Evolutionary conservation across 2,113 vertebrate species (phyloP).

Genomic region (Crotalus horridus): DNA sequence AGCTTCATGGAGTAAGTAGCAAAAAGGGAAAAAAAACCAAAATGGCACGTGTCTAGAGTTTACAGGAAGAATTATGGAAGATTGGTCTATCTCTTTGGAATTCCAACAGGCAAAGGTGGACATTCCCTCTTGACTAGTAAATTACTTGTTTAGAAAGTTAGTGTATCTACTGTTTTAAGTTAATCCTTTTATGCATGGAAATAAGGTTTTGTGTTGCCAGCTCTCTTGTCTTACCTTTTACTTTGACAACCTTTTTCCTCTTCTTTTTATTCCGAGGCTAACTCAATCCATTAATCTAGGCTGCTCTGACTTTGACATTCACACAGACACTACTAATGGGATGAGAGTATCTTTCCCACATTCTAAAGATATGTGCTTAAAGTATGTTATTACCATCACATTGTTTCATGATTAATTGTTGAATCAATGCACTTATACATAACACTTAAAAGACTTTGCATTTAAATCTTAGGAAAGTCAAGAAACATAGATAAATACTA

Average conservation of each 20-base stretch:
- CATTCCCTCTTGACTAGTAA: background rate
- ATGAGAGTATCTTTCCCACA: background rate
- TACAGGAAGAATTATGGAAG: background rate
- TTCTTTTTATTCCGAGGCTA: background rate
- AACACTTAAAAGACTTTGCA: background rate
- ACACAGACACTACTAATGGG: background rate
- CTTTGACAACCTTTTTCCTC: background rate
- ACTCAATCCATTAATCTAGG: background rate
- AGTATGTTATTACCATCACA: background rate
- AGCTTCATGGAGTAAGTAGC: background rate
- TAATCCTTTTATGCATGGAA: background rate
- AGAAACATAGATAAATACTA: background rate
- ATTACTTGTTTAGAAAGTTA: background rate
- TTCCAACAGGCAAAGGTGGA: background rate
- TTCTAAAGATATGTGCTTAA: background rate
- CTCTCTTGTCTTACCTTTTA: background rate
- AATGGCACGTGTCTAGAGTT: background rate
- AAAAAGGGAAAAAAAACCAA: background rate
- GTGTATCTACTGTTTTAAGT: background rate
- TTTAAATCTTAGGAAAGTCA: slow-evolving; percentile 25
- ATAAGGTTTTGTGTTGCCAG: background rate
- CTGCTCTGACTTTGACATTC: background rate
- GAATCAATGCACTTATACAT: background rate
- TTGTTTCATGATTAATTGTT: background rate
- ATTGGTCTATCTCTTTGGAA: background rate